Evolutionary conservation across 1,140 invertebrate species (phyloP), one percentile per base, ranked within the genome.

Genomic region (Triops cancriformis): DNA sequence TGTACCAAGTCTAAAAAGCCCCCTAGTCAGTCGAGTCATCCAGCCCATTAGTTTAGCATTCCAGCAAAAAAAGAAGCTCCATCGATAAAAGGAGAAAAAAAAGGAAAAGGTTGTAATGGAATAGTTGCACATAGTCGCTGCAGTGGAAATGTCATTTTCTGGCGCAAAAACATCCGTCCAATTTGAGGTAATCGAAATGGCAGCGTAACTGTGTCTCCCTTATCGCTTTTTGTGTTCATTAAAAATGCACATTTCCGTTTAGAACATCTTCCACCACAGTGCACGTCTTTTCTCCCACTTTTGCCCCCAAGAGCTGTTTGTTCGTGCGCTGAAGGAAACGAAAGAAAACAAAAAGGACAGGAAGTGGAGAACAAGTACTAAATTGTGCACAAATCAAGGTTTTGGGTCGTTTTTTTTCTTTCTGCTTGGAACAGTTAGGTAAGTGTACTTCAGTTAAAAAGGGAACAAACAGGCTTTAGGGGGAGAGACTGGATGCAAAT

Each of bases 371-470:
- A 23, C 51, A 64, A 64, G 51, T 9, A 37, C 23, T 23, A 64
- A 64, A 64, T 64, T 64, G 51, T 64, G 51, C 51, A 23, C 51
- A 64, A 64, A 64, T 64, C 51, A 64, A 64, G 51, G 51, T 64
- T 64, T 64, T 64, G 2, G 10, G 18, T 64, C 51, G 14, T 64
- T 64, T 23, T 14, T 18, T 18, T 18, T 23, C 51, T 18, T 18
- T 18, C 51, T 23, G 0, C 7, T 37, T 37, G 18, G 14, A 64
- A 23, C 51, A 64, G 14, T 64, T 64, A 18, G 14, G 51, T 64
- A 64, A 64, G 18, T 64, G 0, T n/a, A 14, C 51, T 64, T 64
- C n/a, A n/a, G 5, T 64, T 23, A 4, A 37, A 37, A 14, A 6
- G 14, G 51, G 1, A 7, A 14, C 5, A 64, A 23, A 23, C n/a